A percentile compares a stretch with the other conserved stretches of the same genome.
phyloP scores from a whole-genome alignment of 2,888 invertebrate genomes.

The Drosophila prostipennis region DNA sequence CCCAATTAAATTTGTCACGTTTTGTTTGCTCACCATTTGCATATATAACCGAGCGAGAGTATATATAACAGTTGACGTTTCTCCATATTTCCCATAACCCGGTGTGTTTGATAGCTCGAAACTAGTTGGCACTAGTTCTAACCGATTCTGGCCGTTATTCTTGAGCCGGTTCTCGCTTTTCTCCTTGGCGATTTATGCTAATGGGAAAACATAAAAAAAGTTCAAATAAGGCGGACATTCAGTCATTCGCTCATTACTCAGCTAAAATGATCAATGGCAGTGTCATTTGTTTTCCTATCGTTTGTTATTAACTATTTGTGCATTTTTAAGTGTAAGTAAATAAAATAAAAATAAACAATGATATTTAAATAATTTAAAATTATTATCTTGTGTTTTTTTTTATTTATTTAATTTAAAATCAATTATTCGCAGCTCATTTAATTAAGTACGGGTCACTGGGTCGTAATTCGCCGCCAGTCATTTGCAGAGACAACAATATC shows the following conservation, averaged over 20 bases:
- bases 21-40: slow-evolving; percentile 35
- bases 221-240: slow-evolving; percentile 12
- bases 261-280: not conserved
- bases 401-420: not conserved
- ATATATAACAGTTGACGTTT: slow-evolving; percentile 4
- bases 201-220: slow-evolving; percentile 18
- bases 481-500: slow-evolving; percentile 28
- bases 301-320: too few species aligned
- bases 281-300: not conserved
- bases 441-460: slow-evolving; percentile 17
- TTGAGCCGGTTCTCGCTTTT: slow-evolving; percentile 24
- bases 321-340: too few species aligned
- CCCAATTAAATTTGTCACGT: slow-evolving; percentile 47
- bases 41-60: not conserved
- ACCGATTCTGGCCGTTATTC: slow-evolving; percentile 23
- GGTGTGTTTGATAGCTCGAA: slow-evolving; percentile 4
- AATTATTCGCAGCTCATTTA: slow-evolving; percentile 10
- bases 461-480: slow-evolving; percentile 29
- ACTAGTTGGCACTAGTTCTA: slow-evolving; percentile 18
- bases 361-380: too few species aligned
- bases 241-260: not conserved
- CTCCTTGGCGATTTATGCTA: slow-evolving; percentile 19
- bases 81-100: not conserved
- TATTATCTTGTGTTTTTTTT: too few species aligned
- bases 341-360: not conserved